A percentile compares a stretch with the other conserved stretches of the same genome.
These are phyloP conservation scores for Pentalonia nigronervosa DNA, from an alignment of 1,140 invertebrate genomes.

Conservation along the genomic window DNA sequence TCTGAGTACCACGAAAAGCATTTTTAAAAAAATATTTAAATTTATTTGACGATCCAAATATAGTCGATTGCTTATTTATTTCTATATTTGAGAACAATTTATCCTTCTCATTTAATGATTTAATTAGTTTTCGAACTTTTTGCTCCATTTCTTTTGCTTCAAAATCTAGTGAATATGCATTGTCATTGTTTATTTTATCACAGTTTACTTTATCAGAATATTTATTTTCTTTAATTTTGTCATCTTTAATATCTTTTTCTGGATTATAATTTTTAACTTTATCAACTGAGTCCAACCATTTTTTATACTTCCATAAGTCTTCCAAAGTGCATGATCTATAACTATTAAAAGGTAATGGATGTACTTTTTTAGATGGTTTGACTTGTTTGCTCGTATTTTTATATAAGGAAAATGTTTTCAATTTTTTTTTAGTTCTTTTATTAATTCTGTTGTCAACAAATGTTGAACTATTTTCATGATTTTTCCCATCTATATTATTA, in stretches of 20 bases:
- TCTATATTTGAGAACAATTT: background rate
- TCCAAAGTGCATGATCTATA: background rate
- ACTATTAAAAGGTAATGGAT: background rate
- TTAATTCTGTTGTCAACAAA: background rate
- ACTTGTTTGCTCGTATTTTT: background rate
- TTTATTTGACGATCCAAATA: conserved; percentile 25
- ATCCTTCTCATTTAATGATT: background rate
- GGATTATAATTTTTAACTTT: background rate
- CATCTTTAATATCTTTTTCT: background rate
- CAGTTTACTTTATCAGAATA: background rate
- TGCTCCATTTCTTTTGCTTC: background rate
- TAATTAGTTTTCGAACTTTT: conserved; percentile 23
- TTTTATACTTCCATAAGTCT: conserved; percentile 14
- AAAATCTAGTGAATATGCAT: background rate
- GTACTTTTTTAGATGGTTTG: background rate
- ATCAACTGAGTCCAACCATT: conserved; percentile 24
- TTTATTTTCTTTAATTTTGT: background rate
- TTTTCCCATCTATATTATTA: background rate
- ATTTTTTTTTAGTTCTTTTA: background rate
- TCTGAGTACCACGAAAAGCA: conserved; percentile 2
- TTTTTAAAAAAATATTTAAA: conserved; percentile 19
- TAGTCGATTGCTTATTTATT: background rate
- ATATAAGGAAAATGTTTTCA: background rate
- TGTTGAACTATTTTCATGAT: background rate
- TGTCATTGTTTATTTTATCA: background rate